Evolutionary conservation across 2,888 invertebrate species (phyloP).

Genomic region (Acleris literana): DNA sequence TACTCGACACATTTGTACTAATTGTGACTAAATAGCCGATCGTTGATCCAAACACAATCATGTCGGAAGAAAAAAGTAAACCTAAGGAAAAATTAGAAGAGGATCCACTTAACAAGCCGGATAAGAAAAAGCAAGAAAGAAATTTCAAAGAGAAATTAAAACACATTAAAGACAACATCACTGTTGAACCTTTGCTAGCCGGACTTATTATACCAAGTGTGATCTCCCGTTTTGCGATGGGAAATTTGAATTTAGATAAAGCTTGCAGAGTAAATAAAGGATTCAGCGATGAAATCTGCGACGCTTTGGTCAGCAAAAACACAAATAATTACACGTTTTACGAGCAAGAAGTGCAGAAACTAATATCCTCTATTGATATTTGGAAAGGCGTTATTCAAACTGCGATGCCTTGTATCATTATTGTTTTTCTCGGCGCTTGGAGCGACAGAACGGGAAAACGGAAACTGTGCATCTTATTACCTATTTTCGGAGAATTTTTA

Average conservation of each 20-base stretch:
- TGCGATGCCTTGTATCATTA: slow-evolving; percentile 80
- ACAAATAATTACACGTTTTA: slow-evolving; percentile 83
- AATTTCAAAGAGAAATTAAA: slow-evolving; percentile 61
- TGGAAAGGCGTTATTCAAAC: slow-evolving; percentile 83
- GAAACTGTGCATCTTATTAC: slow-evolving; percentile 82
- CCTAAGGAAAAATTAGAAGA: slow-evolving; percentile 59
- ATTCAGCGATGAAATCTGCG: slow-evolving; percentile 68
- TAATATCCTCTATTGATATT: slow-evolving; percentile 82
- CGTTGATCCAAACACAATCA: slow-evolving; percentile 42
- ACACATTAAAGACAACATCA: slow-evolving; percentile 83
- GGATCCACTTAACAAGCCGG: slow-evolving; percentile 65
- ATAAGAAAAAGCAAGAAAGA: slow-evolving; percentile 49
- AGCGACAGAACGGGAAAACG: slow-evolving; percentile 84
- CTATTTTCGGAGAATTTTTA: slow-evolving; percentile 80
- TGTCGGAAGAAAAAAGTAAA: slow-evolving; percentile 64
- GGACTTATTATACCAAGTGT: slow-evolving; percentile 88
- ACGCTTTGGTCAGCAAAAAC: slow-evolving; percentile 64
- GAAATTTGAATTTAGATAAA: slow-evolving; percentile 77
- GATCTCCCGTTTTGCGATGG: slow-evolving; percentile 87
- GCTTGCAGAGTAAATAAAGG: slow-evolving; percentile 72
- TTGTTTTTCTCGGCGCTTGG: slow-evolving; percentile 85
- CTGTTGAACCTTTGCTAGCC: slow-evolving; percentile 88
- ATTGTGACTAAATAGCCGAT: background rate
- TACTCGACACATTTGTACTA: slow-evolving; percentile 31
- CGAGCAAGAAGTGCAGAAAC: slow-evolving; percentile 85